Percentiles rank a stretch among this genome's conserved stretches.
These are phyloP conservation scores for Stichodactyla mertensii DNA, from an alignment of 64 coral and sea anemone genomes.

Conservation along the genomic window DNA sequence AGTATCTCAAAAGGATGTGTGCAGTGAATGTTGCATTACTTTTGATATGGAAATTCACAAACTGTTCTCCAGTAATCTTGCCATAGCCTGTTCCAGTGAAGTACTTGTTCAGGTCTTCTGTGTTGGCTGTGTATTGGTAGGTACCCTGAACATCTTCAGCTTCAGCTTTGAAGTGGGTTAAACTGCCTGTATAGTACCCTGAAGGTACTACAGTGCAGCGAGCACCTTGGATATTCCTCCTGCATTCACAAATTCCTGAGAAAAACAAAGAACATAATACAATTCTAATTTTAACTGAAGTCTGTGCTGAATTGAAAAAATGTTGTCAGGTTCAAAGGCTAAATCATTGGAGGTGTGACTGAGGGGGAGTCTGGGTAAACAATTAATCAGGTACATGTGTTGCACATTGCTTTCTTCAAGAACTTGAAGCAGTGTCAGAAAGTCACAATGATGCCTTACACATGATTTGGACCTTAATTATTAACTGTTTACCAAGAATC, in stretches of 20 bases:
- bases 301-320: too few species aligned
- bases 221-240: slow-evolving; percentile 54
- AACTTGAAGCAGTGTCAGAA: too few species aligned
- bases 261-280: background rate
- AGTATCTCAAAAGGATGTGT: slow-evolving; percentile 60
- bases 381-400: too few species aligned
- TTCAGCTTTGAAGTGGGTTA: slow-evolving; percentile 61
- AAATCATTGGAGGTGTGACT: too few species aligned
- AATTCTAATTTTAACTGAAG: background rate
- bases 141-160: slow-evolving; percentile 68
- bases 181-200: slow-evolving; percentile 59
- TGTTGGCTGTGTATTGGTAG: slow-evolving; percentile 61
- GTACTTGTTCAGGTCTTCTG: slow-evolving; percentile 36
- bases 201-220: slow-evolving; percentile 52
- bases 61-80: slow-evolving; percentile 39
- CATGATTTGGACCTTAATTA: too few species aligned
- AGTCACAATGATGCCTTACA: too few species aligned
- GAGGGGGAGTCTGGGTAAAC: too few species aligned
- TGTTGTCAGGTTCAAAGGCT: too few species aligned
- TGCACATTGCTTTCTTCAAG: too few species aligned
- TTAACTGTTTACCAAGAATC: too few species aligned
- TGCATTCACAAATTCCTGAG: slow-evolving; percentile 78
- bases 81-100: slow-evolving; percentile 88
- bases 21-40: slow-evolving; percentile 24
- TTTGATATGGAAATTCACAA: slow-evolving; percentile 51